Evolutionary conservation across 2,113 vertebrate genomes (phyloP), one percentile per base, ranked within the genome.

Genomic region (Sebastes fasciatus): DNA sequence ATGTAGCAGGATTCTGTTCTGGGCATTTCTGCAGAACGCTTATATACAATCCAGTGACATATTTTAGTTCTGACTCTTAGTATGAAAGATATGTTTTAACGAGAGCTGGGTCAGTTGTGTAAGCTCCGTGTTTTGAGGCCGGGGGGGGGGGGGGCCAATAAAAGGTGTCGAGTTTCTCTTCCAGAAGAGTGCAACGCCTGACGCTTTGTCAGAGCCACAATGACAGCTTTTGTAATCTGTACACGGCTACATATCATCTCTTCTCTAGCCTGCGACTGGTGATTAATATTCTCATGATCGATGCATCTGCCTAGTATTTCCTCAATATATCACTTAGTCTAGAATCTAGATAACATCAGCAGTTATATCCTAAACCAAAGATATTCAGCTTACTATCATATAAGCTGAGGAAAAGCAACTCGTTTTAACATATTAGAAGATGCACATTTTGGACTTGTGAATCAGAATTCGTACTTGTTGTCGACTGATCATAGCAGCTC

Each of bases 81-180:
- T 14, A 64, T 48, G 17, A 55, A 54, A 52, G 8, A 19, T 1
- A 0, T 45, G 4, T 12, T 12, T 40, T 45, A n/a, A 68, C 13
- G 19, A 5, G 9, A 73, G n/a, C 2, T 46, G n/a, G 23, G 45
- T 79, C 75, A 57, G 79, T 85, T 89, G 54, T 11, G 7, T 74
- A 90, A 90, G 73, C 68, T 26, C 12, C 17, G 34, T 68, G 58
- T 79, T 87, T 89, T 68, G 52, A 48, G 51, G 51, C 40, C 3
- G n/a, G 7, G 46, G 2, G 16, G 7, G 48, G 11, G 17, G 11
- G 86, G 76, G 82, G 61, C 43, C 83, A 77, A 46, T 52, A 61
- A 82, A 58, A 81, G 89, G 91, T 81, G 74, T 88, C 5, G 5
- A 23, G 75, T 91, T 90, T 83, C 90, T 80, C 12, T 86, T 85